phyloP scores from a whole-genome alignment of 2,113 vertebrate genomes.

The Nansenia antarctica region DNA sequence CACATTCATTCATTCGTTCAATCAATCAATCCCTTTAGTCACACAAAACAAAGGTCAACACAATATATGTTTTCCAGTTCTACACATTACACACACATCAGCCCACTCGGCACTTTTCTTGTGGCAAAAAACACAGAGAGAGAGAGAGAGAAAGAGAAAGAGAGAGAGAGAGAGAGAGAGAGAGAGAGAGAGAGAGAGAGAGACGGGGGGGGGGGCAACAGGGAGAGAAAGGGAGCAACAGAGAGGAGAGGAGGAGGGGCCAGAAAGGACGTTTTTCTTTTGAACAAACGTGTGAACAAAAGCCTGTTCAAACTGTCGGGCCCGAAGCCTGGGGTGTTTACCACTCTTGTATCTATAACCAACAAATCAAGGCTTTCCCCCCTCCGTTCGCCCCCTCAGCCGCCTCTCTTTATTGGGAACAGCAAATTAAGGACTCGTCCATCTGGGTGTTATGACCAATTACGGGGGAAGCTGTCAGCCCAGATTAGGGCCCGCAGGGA shows the following conservation, averaged over 20 bases:
- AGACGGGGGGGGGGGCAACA: neutral
- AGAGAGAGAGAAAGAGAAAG: neutral
- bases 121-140: conserved; percentile 19
- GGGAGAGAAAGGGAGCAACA: neutral
- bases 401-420: conserved; percentile 52
- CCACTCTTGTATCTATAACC: conserved; percentile 51
- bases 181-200: neutral
- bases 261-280: conserved; percentile 35
- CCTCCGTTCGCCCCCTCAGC: conserved; percentile 23
- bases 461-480: conserved; percentile 80
- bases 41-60: neutral
- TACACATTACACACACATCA: neutral
- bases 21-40: neutral
- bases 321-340: conserved; percentile 67
- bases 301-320: conserved; percentile 49
- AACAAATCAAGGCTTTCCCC: conserved; percentile 34
- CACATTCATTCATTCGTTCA: neutral
- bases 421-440: conserved; percentile 78
- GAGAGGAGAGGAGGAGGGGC: neutral
- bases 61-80: neutral
- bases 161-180: neutral
- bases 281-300: conserved; percentile 62
- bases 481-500: conserved; percentile 72
- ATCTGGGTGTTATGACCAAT: conserved; percentile 84
- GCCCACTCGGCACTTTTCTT: neutral